These are phyloP conservation scores for Panurus biarmicus DNA, from an alignment of 2,113 vertebrate species.

Conservation along the genomic window DNA sequence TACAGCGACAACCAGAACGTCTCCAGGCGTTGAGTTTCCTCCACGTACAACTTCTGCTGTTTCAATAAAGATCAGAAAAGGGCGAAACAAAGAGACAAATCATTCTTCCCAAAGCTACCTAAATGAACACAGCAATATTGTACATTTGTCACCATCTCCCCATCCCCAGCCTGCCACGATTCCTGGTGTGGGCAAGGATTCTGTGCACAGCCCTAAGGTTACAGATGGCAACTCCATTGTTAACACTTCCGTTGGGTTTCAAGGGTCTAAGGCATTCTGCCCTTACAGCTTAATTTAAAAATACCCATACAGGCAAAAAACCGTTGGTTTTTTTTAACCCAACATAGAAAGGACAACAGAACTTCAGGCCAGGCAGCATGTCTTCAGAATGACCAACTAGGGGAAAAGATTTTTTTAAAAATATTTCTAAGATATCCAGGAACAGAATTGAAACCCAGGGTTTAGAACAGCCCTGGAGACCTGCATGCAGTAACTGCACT, in stretches of 20 bases:
- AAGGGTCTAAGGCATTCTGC: conserved; percentile 6
- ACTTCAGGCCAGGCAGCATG: conserved; percentile 19
- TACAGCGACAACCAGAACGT: background rate
- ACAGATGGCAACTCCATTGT: background rate
- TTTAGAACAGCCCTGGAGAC: conserved; percentile 20
- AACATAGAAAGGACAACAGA: conserved; percentile 37
- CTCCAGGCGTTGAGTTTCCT: background rate
- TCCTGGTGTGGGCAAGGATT: background rate
- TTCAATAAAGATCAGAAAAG: conserved; percentile 3
- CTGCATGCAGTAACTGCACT: conserved; percentile 39
- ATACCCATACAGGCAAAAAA: conserved; percentile 44
- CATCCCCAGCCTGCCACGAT: background rate
- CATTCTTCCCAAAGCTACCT: background rate
- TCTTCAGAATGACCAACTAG: background rate
- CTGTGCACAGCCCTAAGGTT: conserved; percentile 20
- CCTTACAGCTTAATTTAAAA: conserved; percentile 38
- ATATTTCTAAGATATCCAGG: background rate
- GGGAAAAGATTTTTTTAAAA: background rate
- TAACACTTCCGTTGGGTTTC: background rate
- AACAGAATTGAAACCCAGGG: background rate
- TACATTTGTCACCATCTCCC: background rate
- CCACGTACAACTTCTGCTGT: background rate
- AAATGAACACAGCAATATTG: conserved; percentile 35
- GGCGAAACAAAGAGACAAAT: conserved; percentile 17
- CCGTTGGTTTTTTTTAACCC: background rate